Evolutionary conservation across 2,113 vertebrate genomes (phyloP).

Genomic region (Dicerorhinus sumatrensis): DNA sequence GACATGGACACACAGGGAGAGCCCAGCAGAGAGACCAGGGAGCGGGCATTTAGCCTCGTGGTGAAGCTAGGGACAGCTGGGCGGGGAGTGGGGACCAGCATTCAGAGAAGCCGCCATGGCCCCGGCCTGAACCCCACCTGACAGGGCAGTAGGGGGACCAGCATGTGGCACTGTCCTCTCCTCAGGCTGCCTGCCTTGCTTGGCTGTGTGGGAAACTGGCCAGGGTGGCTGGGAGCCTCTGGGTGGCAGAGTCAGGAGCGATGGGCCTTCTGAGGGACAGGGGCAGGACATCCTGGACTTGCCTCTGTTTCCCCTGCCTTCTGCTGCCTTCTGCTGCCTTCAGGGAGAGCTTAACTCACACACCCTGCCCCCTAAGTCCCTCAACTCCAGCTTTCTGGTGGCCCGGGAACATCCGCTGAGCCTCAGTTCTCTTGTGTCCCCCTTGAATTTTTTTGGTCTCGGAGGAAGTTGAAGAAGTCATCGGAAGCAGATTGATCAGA

Average conservation of each 20-base stretch:
- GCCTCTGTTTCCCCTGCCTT: background rate
- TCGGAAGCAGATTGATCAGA: background rate
- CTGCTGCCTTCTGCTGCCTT: background rate
- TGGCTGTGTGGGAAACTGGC: background rate
- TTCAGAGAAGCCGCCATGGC: background rate
- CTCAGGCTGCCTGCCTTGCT: background rate
- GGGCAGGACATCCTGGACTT: fast-evolving
- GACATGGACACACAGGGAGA: background rate
- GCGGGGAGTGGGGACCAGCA: background rate
- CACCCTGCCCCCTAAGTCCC: background rate
- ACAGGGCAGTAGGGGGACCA: fast-evolving
- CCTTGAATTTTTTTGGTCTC: background rate
- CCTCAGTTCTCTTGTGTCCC: background rate
- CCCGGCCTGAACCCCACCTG: background rate
- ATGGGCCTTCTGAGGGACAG: background rate
- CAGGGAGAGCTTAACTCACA: background rate
- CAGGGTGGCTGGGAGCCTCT: background rate
- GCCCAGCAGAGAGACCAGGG: background rate
- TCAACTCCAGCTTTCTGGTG: background rate
- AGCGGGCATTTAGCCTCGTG: fast-evolving
- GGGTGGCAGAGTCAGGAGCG: background rate
- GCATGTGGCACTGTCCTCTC: background rate
- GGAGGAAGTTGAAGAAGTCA: background rate
- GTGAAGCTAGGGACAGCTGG: background rate
- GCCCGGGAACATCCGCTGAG: background rate